Percentiles rank a stretch among this genome's conserved stretches.
These are phyloP conservation scores for Spinus pinus DNA, from an alignment of 2,797 vertebrate species.

Conservation along the genomic window DNA sequence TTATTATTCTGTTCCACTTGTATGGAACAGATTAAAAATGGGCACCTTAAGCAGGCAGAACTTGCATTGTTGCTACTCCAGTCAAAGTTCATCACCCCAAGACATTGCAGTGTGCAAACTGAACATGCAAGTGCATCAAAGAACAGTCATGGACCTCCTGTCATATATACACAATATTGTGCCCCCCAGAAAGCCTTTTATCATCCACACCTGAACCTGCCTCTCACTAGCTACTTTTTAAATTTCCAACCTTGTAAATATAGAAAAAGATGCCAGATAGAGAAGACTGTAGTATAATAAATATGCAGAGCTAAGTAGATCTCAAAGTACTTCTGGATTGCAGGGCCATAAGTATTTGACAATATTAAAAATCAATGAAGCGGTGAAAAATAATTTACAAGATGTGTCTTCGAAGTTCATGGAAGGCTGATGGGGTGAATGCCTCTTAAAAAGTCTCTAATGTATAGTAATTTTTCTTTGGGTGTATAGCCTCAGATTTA, in stretches of 20 bases:
- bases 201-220: not conserved
- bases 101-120: not conserved
- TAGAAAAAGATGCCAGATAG: not conserved
- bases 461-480: conserved; percentile 47
- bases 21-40: not conserved
- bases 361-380: conserved; percentile 41
- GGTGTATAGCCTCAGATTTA: conserved; percentile 47
- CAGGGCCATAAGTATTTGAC: not conserved
- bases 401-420: conserved; percentile 25
- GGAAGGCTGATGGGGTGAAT: conserved; percentile 47
- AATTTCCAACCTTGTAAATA: not conserved
- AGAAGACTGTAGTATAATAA: not conserved
- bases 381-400: conserved; percentile 27
- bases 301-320: not conserved
- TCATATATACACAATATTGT: not conserved
- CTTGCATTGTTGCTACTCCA: not conserved
- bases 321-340: not conserved
- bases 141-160: not conserved
- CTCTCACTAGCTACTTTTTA: not conserved
- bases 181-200: not conserved
- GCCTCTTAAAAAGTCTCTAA: conserved; percentile 31
- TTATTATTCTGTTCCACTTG: not conserved
- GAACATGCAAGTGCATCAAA: not conserved
- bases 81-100: not conserved
- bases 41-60: not conserved